Conservation (phyloP, 2,113 vertebrate genomes). For the Apteryx owenii region DNA sequence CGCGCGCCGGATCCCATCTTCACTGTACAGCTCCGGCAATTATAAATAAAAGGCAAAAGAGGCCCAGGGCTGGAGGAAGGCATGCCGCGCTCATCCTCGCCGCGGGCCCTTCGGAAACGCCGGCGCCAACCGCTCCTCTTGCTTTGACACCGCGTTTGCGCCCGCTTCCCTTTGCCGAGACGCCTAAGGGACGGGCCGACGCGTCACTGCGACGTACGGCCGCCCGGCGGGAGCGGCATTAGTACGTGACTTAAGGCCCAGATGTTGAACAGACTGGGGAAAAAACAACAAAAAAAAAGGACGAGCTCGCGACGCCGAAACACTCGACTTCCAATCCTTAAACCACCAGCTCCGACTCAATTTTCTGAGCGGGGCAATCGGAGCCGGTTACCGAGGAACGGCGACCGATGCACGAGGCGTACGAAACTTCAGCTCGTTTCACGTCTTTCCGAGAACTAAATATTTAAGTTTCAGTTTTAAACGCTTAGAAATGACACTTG, state of each 20-base stretch:
- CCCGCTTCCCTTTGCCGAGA: background rate
- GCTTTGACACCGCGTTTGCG: background rate
- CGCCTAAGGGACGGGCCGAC: background rate
- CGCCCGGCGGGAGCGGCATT: background rate
- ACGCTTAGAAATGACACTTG: fast-evolving
- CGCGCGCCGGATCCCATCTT: background rate
- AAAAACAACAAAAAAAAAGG: background rate
- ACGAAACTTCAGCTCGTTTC: fast-evolving
- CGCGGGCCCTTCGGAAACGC: fast-evolving
- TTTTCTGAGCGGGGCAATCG: background rate
- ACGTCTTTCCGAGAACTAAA: background rate
- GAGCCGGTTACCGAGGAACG: background rate
- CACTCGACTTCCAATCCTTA: background rate
- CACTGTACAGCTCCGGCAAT: background rate
- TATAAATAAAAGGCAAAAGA: background rate
- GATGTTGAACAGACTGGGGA: constrained; percentile 25
- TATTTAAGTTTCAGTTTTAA: fast-evolving
- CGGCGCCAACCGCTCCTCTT: background rate
- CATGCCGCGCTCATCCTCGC: fast-evolving
- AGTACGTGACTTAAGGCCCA: background rate
- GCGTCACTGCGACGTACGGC: background rate
- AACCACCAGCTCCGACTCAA: background rate
- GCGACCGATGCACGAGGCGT: fast-evolving
- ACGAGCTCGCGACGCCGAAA: background rate
- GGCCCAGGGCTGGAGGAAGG: background rate